Evolutionary conservation across 2,888 invertebrate genomes (phyloP).

Genomic region (Boloria euphrosyne): DNA sequence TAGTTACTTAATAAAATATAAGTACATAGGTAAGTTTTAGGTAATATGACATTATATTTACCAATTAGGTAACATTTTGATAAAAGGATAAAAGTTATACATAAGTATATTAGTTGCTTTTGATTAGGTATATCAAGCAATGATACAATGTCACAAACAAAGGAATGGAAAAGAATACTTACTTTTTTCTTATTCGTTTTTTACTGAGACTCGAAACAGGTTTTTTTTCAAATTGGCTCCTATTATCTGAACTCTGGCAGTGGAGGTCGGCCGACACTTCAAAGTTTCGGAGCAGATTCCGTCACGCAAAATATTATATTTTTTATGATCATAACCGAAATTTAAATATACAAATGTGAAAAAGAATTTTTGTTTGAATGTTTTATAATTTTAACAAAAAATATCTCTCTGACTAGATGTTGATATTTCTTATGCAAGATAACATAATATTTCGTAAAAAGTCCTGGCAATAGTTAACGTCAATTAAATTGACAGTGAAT

Average conservation of each 20-base stretch:
- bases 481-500: slow-evolving; percentile 41
- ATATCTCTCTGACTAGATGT: too few relatives aligned
- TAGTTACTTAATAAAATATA: too few relatives aligned
- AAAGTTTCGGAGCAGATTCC: slow-evolving; percentile 75
- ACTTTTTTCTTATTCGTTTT: slow-evolving; percentile 65
- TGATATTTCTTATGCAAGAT: too few relatives aligned
- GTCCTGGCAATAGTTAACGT: slow-evolving; percentile 2
- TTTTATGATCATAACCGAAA: slow-evolving; percentile 38
- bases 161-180: slow-evolving; percentile 58
- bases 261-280: slow-evolving; percentile 75
- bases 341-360: neutral
- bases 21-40: neutral
- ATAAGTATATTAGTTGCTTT: neutral
- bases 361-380: neutral
- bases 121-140: neutral
- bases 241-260: slow-evolving; percentile 74
- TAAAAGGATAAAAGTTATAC: neutral
- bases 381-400: too few relatives aligned
- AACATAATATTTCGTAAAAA: neutral
- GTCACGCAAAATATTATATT: slow-evolving; percentile 74
- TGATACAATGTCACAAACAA: slow-evolving; percentile 40
- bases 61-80: neutral
- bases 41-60: neutral
- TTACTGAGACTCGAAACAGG: slow-evolving; percentile 69
- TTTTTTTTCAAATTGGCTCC: slow-evolving; percentile 75